Base-by-base conservation (phyloP, 1,140 invertebrate genomes). In the Brachionus rotundiformis region DNA sequence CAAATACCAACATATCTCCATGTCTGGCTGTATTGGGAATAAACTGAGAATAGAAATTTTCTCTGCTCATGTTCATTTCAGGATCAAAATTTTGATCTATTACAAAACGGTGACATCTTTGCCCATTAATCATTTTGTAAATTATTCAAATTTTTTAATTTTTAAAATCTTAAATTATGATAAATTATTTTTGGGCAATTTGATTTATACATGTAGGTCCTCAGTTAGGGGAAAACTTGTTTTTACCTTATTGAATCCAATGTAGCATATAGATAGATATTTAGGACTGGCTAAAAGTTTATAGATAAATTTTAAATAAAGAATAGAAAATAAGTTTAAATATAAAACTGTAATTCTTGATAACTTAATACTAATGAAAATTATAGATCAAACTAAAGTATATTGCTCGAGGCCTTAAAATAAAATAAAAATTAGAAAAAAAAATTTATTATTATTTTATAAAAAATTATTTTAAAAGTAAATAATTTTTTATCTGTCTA, bases 1-100 rank as follows among this genome's bases (percentile, higher is more conserved):
- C 73, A 49, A 23, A 27, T 8, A 47, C 25, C 33, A 77, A n/a
- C 73, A 77, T 77, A 19, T 77, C 73, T 49, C 73, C 73, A 59
- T 77, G 73, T 31, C 19, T 33, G 8, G 39, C 73, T 8, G 23
- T 23, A 25, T 11, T 6, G 3, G 73, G 73, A 13, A 77, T 68
- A 16, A n/a, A 36, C 4, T 36, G 27, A 7, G 63, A 68, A 19
- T 23, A 68, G 19, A 68, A 68, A 68, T 68, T n/a, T 3, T 16
- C 6, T 16, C 7, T 68, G 8, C 31, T 36, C 16, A 33, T 7
- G 3, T 68, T n/a, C 33, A 36, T 8, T 36, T 68, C 63, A 16
- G 63, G 63, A 36, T 68, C 31, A 68, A 36, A 68, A 13, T 23
- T 36, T 36, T 33, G 31, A 16, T 23, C 16, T 16, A 41, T 19